phyloP scores from a whole-genome alignment of 2,888 invertebrate species.

The Xanthia togata region DNA sequence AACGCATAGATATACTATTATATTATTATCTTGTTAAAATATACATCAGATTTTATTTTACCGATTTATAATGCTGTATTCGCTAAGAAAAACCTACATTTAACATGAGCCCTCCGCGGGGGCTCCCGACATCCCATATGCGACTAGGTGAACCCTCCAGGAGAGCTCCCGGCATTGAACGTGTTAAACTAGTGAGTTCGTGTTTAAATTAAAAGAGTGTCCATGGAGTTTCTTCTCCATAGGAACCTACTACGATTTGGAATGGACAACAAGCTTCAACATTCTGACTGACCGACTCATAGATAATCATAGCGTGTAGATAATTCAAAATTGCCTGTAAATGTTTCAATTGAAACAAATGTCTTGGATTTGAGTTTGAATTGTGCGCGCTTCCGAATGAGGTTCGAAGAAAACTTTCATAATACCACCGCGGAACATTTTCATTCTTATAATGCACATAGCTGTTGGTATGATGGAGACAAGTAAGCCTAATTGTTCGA shows the following conservation, averaged over 20 bases:
- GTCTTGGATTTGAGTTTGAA: background rate
- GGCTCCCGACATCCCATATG: too few species aligned
- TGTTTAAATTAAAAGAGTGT: background rate
- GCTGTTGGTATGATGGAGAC: constrained; percentile 15
- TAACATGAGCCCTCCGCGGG: too few species aligned
- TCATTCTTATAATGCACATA: constrained; percentile 2
- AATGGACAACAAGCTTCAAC: background rate
- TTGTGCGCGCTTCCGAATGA: background rate
- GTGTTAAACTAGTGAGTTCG: background rate
- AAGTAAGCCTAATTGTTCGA: constrained; percentile 45
- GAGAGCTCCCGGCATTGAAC: too few species aligned
- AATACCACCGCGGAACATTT: background rate
- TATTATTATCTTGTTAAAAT: too few species aligned
- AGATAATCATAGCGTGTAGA: too few species aligned
- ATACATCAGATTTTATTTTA: too few species aligned
- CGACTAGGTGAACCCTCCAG: too few species aligned
- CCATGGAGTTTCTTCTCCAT: background rate
- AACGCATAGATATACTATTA: too few species aligned
- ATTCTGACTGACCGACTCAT: background rate
- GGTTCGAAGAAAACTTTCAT: background rate
- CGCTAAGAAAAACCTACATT: too few species aligned
- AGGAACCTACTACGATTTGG: background rate
- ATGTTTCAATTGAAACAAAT: background rate
- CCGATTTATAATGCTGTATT: too few species aligned
- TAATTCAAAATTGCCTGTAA: background rate